These are phyloP conservation scores for Uromys caudimaculatus DNA, from an alignment of 2,797 vertebrate species.

Conservation along the genomic window DNA sequence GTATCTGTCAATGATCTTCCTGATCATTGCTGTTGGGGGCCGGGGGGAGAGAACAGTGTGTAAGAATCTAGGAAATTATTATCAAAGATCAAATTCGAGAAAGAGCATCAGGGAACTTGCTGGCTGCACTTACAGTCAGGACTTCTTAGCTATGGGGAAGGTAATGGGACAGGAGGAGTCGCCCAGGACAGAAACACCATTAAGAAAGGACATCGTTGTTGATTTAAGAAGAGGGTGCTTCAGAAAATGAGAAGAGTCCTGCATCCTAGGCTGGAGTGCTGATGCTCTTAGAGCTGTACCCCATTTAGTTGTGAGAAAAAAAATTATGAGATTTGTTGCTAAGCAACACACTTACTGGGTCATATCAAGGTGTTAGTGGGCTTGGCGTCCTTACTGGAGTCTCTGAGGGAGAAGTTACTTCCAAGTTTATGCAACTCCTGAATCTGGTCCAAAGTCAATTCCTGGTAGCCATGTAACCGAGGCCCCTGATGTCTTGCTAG, in stretches of 20 bases:
- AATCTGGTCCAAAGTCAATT: neutral
- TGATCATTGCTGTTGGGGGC: neutral
- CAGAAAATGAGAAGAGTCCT: neutral
- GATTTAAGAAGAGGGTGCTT: neutral
- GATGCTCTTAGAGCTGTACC: neutral
- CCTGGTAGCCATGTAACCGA: neutral
- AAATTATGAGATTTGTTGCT: neutral
- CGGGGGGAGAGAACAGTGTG: fast-evolving
- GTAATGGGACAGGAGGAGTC: too few species aligned
- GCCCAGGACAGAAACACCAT: neutral
- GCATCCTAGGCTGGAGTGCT: neutral
- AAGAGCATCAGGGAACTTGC: neutral
- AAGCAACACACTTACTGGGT: neutral
- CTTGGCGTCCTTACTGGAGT: neutral
- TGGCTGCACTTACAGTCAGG: neutral
- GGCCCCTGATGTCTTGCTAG: neutral
- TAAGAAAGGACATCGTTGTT: neutral
- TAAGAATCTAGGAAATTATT: slow-evolving; percentile 10
- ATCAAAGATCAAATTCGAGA: neutral
- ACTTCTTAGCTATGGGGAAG: neutral
- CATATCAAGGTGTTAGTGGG: neutral
- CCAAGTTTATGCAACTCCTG: neutral
- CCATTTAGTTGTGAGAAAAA: neutral
- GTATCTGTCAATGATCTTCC: neutral
- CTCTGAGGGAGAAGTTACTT: neutral